Base-by-base conservation (phyloP, 2,113 vertebrate genomes). In the Centrocercus urophasianus region DNA sequence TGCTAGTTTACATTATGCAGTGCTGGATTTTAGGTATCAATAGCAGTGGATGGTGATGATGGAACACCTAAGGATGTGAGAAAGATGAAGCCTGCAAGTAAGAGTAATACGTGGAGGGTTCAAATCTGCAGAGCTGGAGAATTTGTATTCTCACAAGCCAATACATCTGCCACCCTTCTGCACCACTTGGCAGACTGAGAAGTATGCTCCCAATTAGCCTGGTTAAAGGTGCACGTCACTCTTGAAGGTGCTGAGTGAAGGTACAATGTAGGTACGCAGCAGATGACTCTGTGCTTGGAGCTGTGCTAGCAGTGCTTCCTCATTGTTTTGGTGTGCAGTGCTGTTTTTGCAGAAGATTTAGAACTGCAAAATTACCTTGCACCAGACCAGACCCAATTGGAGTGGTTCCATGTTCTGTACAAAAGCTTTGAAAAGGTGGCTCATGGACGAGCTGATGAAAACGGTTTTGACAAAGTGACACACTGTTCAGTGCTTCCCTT, bases 281-380 rank as follows among this genome's bases (percentile, higher is more conserved):
- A n/a, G 47, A 6, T 3, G 36, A n/a, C 11, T 0, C 11, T 0
- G 2, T 52, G 25, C 10, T 69, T 59, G 40, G 32, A 36, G 8
- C 32, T 14, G 28, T 11, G 28, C 38, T 48, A 14, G 11, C 25
- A 7, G 9, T 13, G 11, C 36, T 72, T 32, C 43, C 25, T 20
- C 18, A 27, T 8, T 14, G 16, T 14, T 52, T 74, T 1, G 2
- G 30, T 7, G 9, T 36, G 72, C 36, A 38, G 30, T 0, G 0
- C 22, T 43, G 22, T 4, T 85, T 66, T 56, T 74, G 38, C 34
- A 54, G 40, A 85, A 43, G 36, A n/a, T 67, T 73, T 21, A 6
- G 43, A 48, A 11, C 13, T 70, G 32, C 27, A 82, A 34, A 82
- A 65, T 34, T 24, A 34, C 20, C 10, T 40, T 40, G 8, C 47